These are phyloP conservation scores for Schizopygopsis malacanthus DNA, from an alignment of 2,797 vertebrate species.

Conservation along the genomic window DNA sequence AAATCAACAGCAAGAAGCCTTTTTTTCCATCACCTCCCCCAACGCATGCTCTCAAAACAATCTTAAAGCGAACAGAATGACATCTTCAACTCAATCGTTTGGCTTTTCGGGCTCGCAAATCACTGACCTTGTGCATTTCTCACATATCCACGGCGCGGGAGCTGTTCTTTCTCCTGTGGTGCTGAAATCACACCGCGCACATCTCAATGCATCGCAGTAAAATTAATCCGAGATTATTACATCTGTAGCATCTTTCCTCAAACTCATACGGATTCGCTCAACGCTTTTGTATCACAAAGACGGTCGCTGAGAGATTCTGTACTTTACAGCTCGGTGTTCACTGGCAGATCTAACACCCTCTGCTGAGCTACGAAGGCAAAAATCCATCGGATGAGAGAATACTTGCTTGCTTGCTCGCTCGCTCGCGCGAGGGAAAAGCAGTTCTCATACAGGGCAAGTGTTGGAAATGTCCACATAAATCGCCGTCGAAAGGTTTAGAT, in stretches of 20 bases:
- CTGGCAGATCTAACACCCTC: constrained; percentile 94
- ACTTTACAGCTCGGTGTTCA: constrained; percentile 87
- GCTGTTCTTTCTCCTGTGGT: constrained; percentile 84
- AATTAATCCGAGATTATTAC: constrained; percentile 83
- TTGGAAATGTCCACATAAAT: constrained; percentile 78
- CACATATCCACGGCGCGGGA: constrained; percentile 72
- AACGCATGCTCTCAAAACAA: constrained; percentile 63
- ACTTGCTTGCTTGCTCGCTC: constrained; percentile 72
- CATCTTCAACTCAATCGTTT: constrained; percentile 64
- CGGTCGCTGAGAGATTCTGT: constrained; percentile 82
- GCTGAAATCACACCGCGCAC: constrained; percentile 85
- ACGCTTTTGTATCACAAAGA: constrained; percentile 71
- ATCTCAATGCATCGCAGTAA: constrained; percentile 74
- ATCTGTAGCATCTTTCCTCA: constrained; percentile 69
- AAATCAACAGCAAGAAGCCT: constrained; percentile 72
- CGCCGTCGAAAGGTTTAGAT: constrained; percentile 69
- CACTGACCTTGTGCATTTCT: constrained; percentile 78
- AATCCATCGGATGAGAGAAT: constrained; percentile 89
- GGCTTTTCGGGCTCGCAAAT: constrained; percentile 60
- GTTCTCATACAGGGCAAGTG: constrained; percentile 78
- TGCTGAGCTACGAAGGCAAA: constrained; percentile 93
- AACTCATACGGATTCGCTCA: constrained; percentile 49
- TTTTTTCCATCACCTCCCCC: constrained; percentile 59
- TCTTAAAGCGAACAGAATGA: constrained; percentile 59
- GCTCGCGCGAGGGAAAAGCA: constrained; percentile 70